Evolutionary conservation across 2,797 vertebrate species (phyloP).

Genomic region (Helostoma temminkii): DNA sequence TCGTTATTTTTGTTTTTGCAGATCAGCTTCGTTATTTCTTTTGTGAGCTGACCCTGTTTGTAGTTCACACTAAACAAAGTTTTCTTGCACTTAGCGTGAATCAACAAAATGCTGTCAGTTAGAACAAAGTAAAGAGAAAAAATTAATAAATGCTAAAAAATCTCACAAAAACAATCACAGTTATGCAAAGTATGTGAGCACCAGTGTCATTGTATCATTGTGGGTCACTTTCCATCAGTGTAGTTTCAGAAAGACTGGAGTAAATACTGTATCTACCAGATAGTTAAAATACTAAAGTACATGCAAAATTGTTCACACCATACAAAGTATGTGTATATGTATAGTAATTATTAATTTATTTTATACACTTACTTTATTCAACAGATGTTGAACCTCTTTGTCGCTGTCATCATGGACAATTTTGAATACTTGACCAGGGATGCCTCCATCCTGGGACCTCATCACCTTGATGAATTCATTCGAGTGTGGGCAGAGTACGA

Average conservation of each 20-base stretch:
- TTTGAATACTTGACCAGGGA: conserved; percentile 98
- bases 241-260: no score
- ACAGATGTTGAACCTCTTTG: conserved; percentile 98
- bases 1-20: neutral
- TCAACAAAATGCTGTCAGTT: neutral
- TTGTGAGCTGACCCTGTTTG: conserved; percentile 6
- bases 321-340: neutral
- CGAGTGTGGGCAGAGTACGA: conserved; percentile 99
- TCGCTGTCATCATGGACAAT: conserved; percentile 99
- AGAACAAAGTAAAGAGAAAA: neutral
- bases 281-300: neutral
- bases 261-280: neutral
- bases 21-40: neutral
- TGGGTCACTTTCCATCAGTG: neutral
- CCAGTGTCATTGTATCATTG: no score
- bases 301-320: no score
- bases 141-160: no score
- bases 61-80: neutral
- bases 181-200: no score
- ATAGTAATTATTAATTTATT: neutral
- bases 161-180: no score
- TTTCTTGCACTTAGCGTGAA: neutral
- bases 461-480: conserved; percentile 98
- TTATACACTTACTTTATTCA: neutral
- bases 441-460: conserved; percentile 97